A percentile compares a stretch with the other conserved stretches of the same genome.
These are phyloP conservation scores for Antigone vipio DNA, from an alignment of 2,113 vertebrate species.

Conservation along the genomic window DNA sequence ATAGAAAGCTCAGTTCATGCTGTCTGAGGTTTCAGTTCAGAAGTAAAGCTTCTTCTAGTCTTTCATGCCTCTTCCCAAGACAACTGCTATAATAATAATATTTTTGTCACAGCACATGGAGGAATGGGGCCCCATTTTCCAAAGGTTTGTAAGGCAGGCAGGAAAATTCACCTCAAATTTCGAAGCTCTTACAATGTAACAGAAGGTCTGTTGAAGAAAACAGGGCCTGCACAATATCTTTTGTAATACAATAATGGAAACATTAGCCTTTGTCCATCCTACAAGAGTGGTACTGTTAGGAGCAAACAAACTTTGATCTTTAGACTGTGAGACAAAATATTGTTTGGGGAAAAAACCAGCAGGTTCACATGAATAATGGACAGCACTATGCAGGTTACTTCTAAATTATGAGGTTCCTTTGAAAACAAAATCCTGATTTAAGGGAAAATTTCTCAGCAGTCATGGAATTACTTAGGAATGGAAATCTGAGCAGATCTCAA, in stretches of 20 bases:
- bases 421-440: neutral
- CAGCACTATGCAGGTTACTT: neutral
- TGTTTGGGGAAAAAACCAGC: neutral
- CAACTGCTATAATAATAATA: neutral
- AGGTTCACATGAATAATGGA: neutral
- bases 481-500: neutral
- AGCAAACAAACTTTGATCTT: neutral
- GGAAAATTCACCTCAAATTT: neutral
- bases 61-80: neutral
- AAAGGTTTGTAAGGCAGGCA: neutral
- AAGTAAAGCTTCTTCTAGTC: neutral
- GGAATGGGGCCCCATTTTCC: neutral
- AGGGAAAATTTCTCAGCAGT: neutral
- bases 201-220: neutral
- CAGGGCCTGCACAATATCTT: neutral
- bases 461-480: neutral
- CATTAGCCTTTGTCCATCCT: neutral
- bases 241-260: neutral
- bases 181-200: neutral
- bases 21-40: neutral
- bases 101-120: neutral
- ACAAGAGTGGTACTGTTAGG: neutral
- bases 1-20: neutral
- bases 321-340: neutral
- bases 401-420: neutral